Conservation (phyloP, 1,140 invertebrate genomes). For the Drosophila melanogaster region DNA sequence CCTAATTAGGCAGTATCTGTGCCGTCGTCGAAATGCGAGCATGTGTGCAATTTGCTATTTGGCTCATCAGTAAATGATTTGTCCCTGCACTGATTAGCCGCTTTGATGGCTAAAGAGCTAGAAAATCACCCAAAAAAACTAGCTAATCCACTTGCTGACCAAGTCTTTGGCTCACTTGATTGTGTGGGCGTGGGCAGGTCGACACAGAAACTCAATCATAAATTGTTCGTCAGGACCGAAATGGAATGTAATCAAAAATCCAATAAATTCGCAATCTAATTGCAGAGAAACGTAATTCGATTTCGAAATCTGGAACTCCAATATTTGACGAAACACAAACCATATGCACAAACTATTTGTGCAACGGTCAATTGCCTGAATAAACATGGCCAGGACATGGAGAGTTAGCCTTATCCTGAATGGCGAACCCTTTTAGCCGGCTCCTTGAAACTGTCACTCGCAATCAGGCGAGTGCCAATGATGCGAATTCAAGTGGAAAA, state of each 20-base stretch:
- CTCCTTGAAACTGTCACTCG: conserved; percentile 73
- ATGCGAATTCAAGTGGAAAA: conserved; percentile 74
- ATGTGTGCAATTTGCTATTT: conserved; percentile 71
- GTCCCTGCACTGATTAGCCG: conserved; percentile 64
- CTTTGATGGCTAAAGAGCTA: conserved; percentile 59
- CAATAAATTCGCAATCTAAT: conserved; percentile 70
- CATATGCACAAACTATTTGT: conserved; percentile 73
- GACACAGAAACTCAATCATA: conserved; percentile 56
- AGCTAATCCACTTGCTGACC: conserved; percentile 29
- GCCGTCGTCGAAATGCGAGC: conserved; percentile 56
- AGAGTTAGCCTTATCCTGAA: conserved; percentile 13
- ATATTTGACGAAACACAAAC: conserved; percentile 37
- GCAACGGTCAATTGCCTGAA: conserved; percentile 73
- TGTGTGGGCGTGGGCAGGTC: conserved; percentile 49
- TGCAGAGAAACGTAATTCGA: conserved; percentile 51
- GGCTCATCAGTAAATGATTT: conserved; percentile 62
- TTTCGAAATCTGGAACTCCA: conserved; percentile 21
- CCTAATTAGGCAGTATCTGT: conserved; percentile 65
- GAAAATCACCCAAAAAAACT: conserved; percentile 43
- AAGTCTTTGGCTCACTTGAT: conserved; percentile 36
- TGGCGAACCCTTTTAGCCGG: conserved; percentile 56
- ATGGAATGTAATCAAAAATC: conserved; percentile 63
- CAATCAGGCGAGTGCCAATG: conserved; percentile 73
- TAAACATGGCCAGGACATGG: conserved; percentile 43
- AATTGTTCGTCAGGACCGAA: conserved; percentile 40